Percentiles rank a stretch among this genome's conserved stretches.
Evolutionary conservation across 2,113 vertebrate species (phyloP).

Genomic region (Oxygymnocypris stewartii): DNA sequence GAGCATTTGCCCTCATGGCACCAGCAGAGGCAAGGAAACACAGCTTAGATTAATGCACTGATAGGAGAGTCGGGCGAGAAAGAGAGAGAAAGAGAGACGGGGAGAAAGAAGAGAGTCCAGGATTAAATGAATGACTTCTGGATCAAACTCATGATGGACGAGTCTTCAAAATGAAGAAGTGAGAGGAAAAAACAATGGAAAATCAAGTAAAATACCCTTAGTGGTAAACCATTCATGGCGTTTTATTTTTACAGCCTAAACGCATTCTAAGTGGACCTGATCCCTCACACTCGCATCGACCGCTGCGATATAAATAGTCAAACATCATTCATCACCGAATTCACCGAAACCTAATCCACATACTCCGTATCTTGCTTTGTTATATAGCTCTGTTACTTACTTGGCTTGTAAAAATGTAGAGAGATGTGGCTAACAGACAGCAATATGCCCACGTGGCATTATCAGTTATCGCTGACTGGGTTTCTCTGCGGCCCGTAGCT

Average conservation of each 20-base stretch:
- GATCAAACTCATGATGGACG: conserved; percentile 38
- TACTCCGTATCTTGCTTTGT: conserved; percentile 13
- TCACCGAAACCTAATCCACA: not conserved
- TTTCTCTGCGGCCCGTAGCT: conserved; percentile 10
- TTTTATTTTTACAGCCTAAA: conserved; percentile 10
- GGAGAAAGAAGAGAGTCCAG: conserved; percentile 32
- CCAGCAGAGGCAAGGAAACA: conserved; percentile 54
- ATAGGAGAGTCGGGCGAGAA: conserved; percentile 46
- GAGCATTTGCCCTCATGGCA: conserved; percentile 59
- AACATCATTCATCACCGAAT: not conserved
- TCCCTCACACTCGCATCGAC: conserved; percentile 9
- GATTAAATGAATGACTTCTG: conserved; percentile 51
- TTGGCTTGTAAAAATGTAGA: conserved; percentile 33
- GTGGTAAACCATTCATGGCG: not conserved
- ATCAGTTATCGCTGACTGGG: conserved; percentile 40
- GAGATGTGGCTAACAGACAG: conserved; percentile 42
- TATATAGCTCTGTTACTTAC: conserved; percentile 27
- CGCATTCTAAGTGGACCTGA: not conserved
- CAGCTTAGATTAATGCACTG: conserved; percentile 58
- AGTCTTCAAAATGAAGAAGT: conserved; percentile 17
- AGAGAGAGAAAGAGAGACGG: conserved; percentile 1
- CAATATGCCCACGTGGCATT: conserved; percentile 37
- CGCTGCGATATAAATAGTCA: conserved; percentile 23
- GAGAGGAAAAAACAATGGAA: not conserved
- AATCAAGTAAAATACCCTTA: not conserved